These are phyloP conservation scores for Drosophila orosa DNA, from an alignment of 1,140 invertebrate genomes.

Conservation along the genomic window DNA sequence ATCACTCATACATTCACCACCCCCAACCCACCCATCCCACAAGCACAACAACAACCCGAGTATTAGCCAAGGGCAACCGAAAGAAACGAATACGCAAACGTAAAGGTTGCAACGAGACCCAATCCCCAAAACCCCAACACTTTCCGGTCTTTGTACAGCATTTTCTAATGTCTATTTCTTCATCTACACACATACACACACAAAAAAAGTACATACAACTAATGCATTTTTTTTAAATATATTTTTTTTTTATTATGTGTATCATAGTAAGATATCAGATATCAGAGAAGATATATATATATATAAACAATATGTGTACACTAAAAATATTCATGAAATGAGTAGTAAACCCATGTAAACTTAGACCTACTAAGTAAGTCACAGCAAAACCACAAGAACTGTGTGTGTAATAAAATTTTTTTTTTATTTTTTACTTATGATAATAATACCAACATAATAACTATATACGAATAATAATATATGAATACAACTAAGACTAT, in stretches of 20 bases:
- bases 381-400: not conserved
- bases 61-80: conserved; percentile 45
- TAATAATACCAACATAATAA: conserved; percentile 21
- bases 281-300: conserved; percentile 29
- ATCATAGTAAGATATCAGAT: conserved; percentile 49
- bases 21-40: conserved; percentile 3
- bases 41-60: conserved; percentile 26
- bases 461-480: conserved; percentile 43
- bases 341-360: conserved; percentile 60
- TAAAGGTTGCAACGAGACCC: not conserved
- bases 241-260: conserved; percentile 20
- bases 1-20: conserved; percentile 24
- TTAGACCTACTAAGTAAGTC: conserved; percentile 42
- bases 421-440: conserved; percentile 67
- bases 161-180: conserved; percentile 13
- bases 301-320: conserved; percentile 33
- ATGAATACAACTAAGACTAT: conserved; percentile 54
- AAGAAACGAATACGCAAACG: not conserved
- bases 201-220: conserved; percentile 20
- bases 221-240: conserved; percentile 39
- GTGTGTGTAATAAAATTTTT: conserved; percentile 53
- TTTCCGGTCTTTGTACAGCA: conserved; percentile 24
- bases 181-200: conserved; percentile 4
- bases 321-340: conserved; percentile 63
- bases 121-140: not conserved